Evolutionary conservation across 2,113 vertebrate species (phyloP).

Genomic region (Sialia sialis): DNA sequence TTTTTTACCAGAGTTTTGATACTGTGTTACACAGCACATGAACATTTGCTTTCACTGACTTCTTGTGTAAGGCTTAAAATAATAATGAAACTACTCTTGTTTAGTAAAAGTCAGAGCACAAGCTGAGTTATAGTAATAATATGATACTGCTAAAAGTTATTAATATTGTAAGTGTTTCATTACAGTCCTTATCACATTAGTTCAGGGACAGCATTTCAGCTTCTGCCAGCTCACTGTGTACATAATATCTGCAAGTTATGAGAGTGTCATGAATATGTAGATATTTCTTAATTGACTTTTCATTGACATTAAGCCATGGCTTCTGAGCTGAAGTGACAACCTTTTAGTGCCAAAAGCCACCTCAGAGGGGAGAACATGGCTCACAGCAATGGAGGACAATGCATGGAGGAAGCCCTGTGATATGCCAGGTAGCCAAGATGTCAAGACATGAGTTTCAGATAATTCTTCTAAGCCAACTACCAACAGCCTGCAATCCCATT

Average conservation of each 20-base stretch:
- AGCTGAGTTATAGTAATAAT: neutral
- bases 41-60: neutral
- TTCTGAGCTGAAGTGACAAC: neutral
- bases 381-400: neutral
- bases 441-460: neutral
- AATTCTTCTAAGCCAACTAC: neutral
- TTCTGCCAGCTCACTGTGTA: neutral
- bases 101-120: neutral
- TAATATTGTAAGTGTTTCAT: conserved; percentile 3
- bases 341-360: neutral
- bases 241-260: neutral
- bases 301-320: neutral
- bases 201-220: conserved; percentile 9
- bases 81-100: conserved; percentile 7
- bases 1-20: neutral
- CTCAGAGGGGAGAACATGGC: neutral
- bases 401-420: neutral
- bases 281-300: conserved; percentile 26
- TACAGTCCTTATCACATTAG: conserved; percentile 28
- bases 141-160: conserved; percentile 16
- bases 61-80: conserved; percentile 21
- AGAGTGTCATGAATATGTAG: conserved; percentile 39
- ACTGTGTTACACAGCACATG: neutral
- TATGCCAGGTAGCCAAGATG: neutral
- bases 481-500: neutral